Percentiles rank a stretch among this genome's conserved stretches.
These are phyloP conservation scores for Psittacus erithacus DNA, from an alignment of 2,113 vertebrate species.

Conservation along the genomic window DNA sequence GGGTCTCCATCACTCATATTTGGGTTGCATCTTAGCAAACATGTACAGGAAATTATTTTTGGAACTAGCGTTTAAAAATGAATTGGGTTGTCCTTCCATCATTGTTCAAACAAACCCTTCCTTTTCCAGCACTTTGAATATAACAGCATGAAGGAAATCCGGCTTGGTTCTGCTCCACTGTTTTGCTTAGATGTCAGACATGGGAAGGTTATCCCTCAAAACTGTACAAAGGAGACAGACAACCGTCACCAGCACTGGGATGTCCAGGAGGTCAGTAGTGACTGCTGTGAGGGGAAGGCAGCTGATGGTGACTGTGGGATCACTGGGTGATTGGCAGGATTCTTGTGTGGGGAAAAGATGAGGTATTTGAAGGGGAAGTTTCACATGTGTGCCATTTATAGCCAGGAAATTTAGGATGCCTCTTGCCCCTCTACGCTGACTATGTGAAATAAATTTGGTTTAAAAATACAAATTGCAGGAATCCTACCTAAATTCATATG, in stretches of 20 bases:
- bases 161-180: conserved; percentile 58
- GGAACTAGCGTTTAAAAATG: neutral
- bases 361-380: neutral
- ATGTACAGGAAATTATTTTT: neutral
- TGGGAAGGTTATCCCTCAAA: conserved; percentile 77
- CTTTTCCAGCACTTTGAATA: conserved; percentile 82
- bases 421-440: neutral
- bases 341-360: neutral
- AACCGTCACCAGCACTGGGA: conserved; percentile 79
- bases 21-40: neutral
- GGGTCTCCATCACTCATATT: neutral
- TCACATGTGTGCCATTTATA: neutral
- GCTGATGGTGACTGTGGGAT: neutral
- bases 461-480: neutral
- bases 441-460: neutral
- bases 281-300: neutral
- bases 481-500: neutral
- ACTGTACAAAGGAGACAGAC: conserved; percentile 68
- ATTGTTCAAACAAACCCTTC: neutral
- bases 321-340: neutral
- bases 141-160: conserved; percentile 78
- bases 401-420: neutral
- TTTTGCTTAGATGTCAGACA: conserved; percentile 80
- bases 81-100: neutral
- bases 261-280: conserved; percentile 76